Evolutionary conservation across 2,888 invertebrate genomes (phyloP), one percentile per base, ranked within the genome.

Genomic region (Megalurothrips usitatus): DNA sequence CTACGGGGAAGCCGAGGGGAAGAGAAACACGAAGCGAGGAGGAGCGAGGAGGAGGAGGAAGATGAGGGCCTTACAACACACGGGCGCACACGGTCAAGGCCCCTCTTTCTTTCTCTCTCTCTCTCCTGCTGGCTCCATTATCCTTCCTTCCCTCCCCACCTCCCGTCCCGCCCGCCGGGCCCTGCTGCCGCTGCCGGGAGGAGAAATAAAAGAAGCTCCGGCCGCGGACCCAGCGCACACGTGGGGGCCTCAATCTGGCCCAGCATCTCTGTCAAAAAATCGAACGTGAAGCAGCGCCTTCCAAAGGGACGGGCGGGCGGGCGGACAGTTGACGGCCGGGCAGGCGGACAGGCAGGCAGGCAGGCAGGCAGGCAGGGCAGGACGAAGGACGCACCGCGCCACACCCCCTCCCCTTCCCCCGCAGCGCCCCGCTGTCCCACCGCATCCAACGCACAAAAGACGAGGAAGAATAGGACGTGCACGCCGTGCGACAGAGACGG

Each of bases 401-500:
- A 26, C 68, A 12, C 23, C 23, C 68, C 1, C 68, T 12, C 68
- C 26, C 68, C 26, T 26, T 58, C 11, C 68, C 68, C 68, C 68
- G 23, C 68, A 4, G 9, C 23, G 68, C 26, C 12, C 10, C 68
- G 58, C 58, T 58, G 58, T 58, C 58, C 19, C 58, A 58, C 58
- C 58, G 58, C 58, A 58, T 58, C 58, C 52, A 52, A 17, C 52
- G 23, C 68, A 75, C 68, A 75, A 75, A 75, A 75, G 68, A 23
- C 4, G 23, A 23, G 68, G 68, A 23, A 75, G 68, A 26, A 23
- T n/a, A 58, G 58, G 58, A 58, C 58, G 58, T 19, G 58, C 6
- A 58, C 17, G 34, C 34, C 34, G 11, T 10, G 58, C 19, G 58
- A 58, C 34, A n/a, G 68, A 23, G 68, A 23, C 11, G 26, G 68